Evolutionary conservation across 2,113 vertebrate species (phyloP).

Genomic region (Pollachius pollachius): DNA sequence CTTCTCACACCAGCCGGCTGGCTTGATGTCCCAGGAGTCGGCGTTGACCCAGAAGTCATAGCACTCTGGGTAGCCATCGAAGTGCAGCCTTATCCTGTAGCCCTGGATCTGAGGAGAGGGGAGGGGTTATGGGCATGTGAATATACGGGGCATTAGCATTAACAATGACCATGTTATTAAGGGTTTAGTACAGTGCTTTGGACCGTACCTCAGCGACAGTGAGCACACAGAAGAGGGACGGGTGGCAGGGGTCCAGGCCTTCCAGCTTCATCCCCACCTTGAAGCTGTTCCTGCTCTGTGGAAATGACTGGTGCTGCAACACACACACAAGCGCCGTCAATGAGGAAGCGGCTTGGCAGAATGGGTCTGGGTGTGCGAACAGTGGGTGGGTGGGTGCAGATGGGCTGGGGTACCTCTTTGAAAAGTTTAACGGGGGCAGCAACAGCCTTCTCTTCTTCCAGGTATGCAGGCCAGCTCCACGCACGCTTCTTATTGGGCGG

Average conservation of each 20-base stretch:
- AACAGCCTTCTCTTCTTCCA: conserved; percentile 89
- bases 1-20: conserved; percentile 91
- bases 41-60: conserved; percentile 93
- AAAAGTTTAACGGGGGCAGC: conserved; percentile 92
- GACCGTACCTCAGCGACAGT: conserved; percentile 86
- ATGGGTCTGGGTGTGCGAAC: too few relatives aligned
- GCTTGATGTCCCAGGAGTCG: conserved; percentile 86
- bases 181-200: too few relatives aligned
- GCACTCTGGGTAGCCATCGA: conserved; percentile 87
- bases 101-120: conserved; percentile 77
- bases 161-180: too few relatives aligned
- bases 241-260: conserved; percentile 91
- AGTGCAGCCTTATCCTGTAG: conserved; percentile 84
- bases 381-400: too few relatives aligned
- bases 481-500: conserved; percentile 85
- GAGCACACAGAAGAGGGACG: conserved; percentile 92
- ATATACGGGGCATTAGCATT: too few relatives aligned
- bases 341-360: too few relatives aligned
- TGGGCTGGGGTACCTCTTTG: conserved; percentile 83
- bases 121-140: background rate
- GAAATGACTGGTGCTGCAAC: conserved; percentile 89
- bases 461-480: conserved; percentile 94
- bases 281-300: conserved; percentile 94
- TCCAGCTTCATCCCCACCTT: conserved; percentile 97
- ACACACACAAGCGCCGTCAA: background rate